phyloP scores from a whole-genome alignment of 2,888 invertebrate species.

The Hirudinaria manillensis region DNA sequence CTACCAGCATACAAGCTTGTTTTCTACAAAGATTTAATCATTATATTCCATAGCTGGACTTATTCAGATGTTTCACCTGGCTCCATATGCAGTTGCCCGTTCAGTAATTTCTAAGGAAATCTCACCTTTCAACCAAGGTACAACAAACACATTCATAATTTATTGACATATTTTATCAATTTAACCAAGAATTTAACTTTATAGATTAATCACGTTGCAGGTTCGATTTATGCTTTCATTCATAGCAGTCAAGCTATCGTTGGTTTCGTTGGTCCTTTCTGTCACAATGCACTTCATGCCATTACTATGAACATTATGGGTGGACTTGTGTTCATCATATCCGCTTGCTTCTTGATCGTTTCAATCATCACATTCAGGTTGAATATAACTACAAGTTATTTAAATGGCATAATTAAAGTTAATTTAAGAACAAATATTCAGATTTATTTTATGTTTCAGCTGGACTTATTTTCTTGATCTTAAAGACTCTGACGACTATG shows the following conservation, averaged over 20 bases:
- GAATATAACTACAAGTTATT: constrained; percentile 38
- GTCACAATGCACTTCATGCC: constrained; percentile 50
- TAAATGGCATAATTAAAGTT: too few species aligned
- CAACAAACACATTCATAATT: neutral
- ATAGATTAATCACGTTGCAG: constrained; percentile 38
- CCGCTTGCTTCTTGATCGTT: constrained; percentile 46
- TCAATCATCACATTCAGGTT: constrained; percentile 48
- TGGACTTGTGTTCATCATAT: constrained; percentile 51
- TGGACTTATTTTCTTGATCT: constrained; percentile 6
- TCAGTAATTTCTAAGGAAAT: constrained; percentile 47
- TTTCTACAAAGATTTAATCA: neutral
- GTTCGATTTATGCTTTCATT: constrained; percentile 52
- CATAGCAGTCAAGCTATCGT: constrained; percentile 51
- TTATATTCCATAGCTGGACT: constrained; percentile 45
- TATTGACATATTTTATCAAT: neutral
- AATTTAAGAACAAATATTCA: neutral
- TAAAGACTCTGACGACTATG: neutral
- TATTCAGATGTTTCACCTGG: constrained; percentile 48
- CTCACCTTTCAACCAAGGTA: neutral
- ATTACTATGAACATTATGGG: constrained; percentile 45
- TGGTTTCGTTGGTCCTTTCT: constrained; percentile 50
- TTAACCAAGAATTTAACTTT: neutral
- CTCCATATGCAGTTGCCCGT: constrained; percentile 51
- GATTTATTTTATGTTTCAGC: neutral
- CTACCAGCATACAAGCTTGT: neutral